Evolutionary conservation across 92 coral and sea anemone species (phyloP).

Genomic region (Metridium senile): DNA sequence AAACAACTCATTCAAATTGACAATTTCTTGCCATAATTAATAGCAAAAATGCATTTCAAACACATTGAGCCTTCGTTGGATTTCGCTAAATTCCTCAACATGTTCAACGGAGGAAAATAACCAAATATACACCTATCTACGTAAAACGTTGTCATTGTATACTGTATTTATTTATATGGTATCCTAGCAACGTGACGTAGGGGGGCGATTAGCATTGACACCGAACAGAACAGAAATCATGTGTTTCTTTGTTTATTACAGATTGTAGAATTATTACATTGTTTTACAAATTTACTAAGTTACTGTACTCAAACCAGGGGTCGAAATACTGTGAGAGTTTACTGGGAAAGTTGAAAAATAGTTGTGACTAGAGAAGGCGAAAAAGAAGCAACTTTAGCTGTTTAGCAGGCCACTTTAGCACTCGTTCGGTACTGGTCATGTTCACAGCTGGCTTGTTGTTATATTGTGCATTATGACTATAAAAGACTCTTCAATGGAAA

Average conservation of each 20-base stretch:
- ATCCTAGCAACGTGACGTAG: slow-evolving; percentile 69
- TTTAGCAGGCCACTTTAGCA: neutral
- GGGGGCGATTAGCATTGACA: neutral
- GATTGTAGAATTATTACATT: too few relatives aligned
- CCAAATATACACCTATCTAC: slow-evolving; percentile 1
- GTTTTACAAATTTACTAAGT: too few relatives aligned
- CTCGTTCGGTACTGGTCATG: neutral
- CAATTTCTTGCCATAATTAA: too few relatives aligned
- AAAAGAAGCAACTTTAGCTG: neutral
- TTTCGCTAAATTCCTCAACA: too few relatives aligned
- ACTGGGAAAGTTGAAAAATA: neutral
- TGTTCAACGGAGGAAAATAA: slow-evolving; percentile 3
- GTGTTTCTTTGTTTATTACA: slow-evolving; percentile 32
- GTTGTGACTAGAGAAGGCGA: neutral
- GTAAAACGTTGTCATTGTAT: neutral
- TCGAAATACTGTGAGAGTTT: neutral
- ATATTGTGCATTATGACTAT: slow-evolving; percentile 29
- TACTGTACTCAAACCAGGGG: neutral
- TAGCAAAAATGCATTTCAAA: too few relatives aligned
- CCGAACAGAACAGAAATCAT: neutral
- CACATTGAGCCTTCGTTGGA: too few relatives aligned
- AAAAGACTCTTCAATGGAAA: slow-evolving; percentile 37
- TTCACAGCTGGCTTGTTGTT: slow-evolving; percentile 20
- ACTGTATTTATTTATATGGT: slow-evolving; percentile 72
- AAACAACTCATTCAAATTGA: too few relatives aligned